Percentiles rank a stretch among this genome's conserved stretches.
Conservation (phyloP, 2,797 vertebrate species). For the Sparus aurata region DNA sequence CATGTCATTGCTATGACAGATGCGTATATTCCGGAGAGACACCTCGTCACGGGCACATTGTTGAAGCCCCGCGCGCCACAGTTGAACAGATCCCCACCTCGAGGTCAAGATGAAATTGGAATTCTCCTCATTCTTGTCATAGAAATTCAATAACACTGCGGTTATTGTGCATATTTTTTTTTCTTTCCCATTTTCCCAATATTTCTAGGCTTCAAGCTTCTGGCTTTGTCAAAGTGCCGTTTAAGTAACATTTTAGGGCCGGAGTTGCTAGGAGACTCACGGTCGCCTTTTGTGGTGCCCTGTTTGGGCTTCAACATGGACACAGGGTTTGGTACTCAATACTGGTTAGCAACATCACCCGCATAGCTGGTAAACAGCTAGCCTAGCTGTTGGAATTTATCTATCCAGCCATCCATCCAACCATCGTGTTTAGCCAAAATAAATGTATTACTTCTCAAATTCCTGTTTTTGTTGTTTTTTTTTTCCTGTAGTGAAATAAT, state of each 20-base stretch:
- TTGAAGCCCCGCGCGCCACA: not conserved
- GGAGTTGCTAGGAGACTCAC: not conserved
- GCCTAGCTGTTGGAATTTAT: not conserved
- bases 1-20: conserved; percentile 3
- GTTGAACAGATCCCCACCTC: too few species aligned
- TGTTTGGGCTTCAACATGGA: too few species aligned
- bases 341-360: not conserved
- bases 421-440: too few species aligned
- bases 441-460: too few species aligned
- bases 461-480: too few species aligned
- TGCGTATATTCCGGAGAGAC: not conserved
- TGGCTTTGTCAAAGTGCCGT: not conserved
- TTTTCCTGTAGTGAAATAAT: too few species aligned
- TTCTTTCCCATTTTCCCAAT: not conserved
- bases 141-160: not conserved
- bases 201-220: not conserved
- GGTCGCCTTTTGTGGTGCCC: not conserved
- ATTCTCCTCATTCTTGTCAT: not conserved
- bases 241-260: not conserved
- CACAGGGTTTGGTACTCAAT: not conserved
- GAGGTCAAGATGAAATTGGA: not conserved
- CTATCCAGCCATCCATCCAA: too few species aligned
- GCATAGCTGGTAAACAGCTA: not conserved
- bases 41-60: not conserved
- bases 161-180: not conserved